Base-by-base conservation (phyloP, 1,140 invertebrate genomes). In the Temnothorax nylanderi region DNA sequence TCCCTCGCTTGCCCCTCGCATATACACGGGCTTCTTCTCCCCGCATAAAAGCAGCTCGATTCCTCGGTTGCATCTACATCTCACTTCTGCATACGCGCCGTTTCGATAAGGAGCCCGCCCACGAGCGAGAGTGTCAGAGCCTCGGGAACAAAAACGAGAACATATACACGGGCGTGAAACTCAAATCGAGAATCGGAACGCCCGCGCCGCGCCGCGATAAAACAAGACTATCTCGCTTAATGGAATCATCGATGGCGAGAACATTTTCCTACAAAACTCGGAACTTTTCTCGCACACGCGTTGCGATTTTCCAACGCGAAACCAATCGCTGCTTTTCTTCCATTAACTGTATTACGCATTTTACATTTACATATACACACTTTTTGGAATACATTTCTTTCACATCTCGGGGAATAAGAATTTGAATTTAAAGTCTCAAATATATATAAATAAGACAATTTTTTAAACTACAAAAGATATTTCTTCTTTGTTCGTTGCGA, bases 181-280 rank as follows among this genome's bases (percentile, higher is more conserved):
- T 60, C 54, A 26, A 62, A 74, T 74, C 18, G 80, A 41, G 11
- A 49, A 84, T 84, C 69, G 80, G 18, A 34, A 74, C 54, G 80
- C n/a, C n/a, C n/a, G n/a, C n/a, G n/a, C 18, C 51, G 44, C 51
- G 54, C n/a, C 54, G 34, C 54, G 54, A 34, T 74, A 84, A 84
- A 84, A 84, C 80, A 84, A 71, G 18, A 18, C 69, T 47, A 84
- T 84, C 69, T 49, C 54, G 54, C 54, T 74, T 84, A 84, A 84
- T 84, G 80, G 80, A 84, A 84, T 84, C 54, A 49, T 32, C 80
- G 54, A 84, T 74, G 58, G 41, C 54, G 26, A 21, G 54, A 84
- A 44, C 74, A 74, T 49, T 60, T 18, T 60, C 13, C 54, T 58
- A 49, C 10, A 16, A 5, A 34, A 60, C 13, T n/a, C 18, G 21